Evolutionary conservation across 2,113 vertebrate species (phyloP), one percentile per base, ranked within the genome.

Genomic region (Ammospiza nelsoni): DNA sequence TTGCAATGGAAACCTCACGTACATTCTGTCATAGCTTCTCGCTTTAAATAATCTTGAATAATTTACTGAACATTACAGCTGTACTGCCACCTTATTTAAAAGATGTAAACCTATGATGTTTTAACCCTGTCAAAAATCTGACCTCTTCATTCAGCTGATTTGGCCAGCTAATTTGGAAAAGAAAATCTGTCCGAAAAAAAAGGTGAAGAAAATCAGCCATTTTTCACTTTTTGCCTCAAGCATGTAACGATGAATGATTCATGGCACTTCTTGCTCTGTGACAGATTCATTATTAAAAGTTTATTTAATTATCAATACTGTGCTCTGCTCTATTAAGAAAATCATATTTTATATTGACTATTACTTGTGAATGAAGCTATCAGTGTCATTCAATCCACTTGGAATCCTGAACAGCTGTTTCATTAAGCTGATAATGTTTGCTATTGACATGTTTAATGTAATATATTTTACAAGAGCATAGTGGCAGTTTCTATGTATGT

Each of bases 271-370:
- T 96, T 68, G 51, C 54, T 91, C 74, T 87, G 35, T 97, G 97
- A 97, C 91, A 97, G 92, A 95, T 96, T 97, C 93, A 97, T 97
- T 97, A 97, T 96, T 96, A 97, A 96, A 97, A 97, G 87, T 97
- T 97, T 97, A 98, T 97, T 98, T 97, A 98, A 97, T 98, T 97
- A 97, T 97, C 97, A 97, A 94, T 96, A 96, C 87, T 76, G 73
- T 95, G 94, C 73, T 68, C 76, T 76, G 91, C 65, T 97, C 91
- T 94, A 96, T 97, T 97, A 98, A 95, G 94, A 95, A 97, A 97
- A 97, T 94, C 14, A 94, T 97, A 97, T 97, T 97, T 97, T 97
- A 94, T 94, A 95, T 96, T 97, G 97, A 96, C 77, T 95, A 58
- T 94, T 95, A 75, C 62, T 96, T 93, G 66, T 94, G 93, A 98